Base-by-base conservation (phyloP, 2,797 vertebrate species). In the Coilia nasus region DNA sequence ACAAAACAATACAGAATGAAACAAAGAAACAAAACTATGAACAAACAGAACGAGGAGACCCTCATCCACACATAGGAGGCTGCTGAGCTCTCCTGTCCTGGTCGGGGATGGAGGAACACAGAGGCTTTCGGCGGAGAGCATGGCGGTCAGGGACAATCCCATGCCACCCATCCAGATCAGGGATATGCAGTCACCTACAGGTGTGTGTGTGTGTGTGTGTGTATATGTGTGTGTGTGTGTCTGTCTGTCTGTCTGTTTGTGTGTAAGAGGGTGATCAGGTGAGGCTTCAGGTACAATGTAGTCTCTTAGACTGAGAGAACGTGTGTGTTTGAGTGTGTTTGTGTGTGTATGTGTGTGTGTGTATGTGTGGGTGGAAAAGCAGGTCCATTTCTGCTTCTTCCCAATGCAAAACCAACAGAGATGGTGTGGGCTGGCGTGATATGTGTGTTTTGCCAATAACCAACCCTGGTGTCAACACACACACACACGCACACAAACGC, bases 181-280 rank as follows among this genome's bases (percentile, higher is more conserved):
- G 67, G 67, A 75, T 75, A 75, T 75, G 67, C 67, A 75, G 67
- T 75, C 67, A 19, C 67, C 5, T 6, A 75, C 28, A 17, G 84
- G 86, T 84, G 86, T 85, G 86, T 83, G 83, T 85, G 81, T 84
- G 80, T 54, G 64, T 87, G 78, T 82, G 85, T 88, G 81, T 86
- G 85, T 84, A 64, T 82, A 64, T 78, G 17, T 62, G 59, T 60
- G 57, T 64, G 23, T 64, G 23, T 25, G n/a, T 25, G 17, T 10
- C 46, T 64, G 21, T 25, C 19, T 64, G 21, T 83, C 44, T 78
- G 21, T 54, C 81, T 75, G 15, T 31, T n/a, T 12, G 0, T 81
- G 35, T 81, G 47, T 17, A 9, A 1, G 11, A 21, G 59, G 19
- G 9, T 6, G 62, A n/a, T 28, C 9, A 64, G 11, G 11, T 11